These are phyloP conservation scores for Dermatemys mawii DNA, from an alignment of 2,113 vertebrate genomes.

Conservation along the genomic window DNA sequence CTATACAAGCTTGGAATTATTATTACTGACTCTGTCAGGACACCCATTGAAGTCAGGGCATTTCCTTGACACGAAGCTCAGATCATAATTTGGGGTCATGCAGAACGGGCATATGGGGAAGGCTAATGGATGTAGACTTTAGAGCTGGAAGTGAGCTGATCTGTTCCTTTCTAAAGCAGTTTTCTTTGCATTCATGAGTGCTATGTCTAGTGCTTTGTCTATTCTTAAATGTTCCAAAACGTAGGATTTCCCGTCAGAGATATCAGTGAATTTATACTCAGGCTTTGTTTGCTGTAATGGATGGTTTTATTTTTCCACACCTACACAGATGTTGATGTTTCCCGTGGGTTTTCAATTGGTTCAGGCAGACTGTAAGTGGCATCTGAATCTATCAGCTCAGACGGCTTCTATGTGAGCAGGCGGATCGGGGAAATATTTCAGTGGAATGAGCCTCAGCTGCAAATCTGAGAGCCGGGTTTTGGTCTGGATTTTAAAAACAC, in stretches of 20 bases:
- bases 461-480: not conserved
- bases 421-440: not conserved
- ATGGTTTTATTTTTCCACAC: not conserved
- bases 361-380: conserved; percentile 8
- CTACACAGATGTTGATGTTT: not conserved
- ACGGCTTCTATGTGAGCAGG: not conserved
- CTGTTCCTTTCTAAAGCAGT: not conserved
- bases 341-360: not conserved
- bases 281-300: not conserved
- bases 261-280: not conserved
- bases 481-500: not conserved
- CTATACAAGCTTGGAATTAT: not conserved
- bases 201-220: accelerated
- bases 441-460: accelerated
- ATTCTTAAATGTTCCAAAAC: not conserved
- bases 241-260: not conserved
- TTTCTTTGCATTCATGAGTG: accelerated
- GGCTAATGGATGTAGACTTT: not conserved
- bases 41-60: not conserved
- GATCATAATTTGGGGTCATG: not conserved
- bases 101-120: not conserved
- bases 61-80: not conserved
- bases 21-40: not conserved
- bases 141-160: not conserved
- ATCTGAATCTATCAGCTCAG: not conserved